Evolutionary conservation across 1,140 invertebrate genomes (phyloP).

Genomic region (Drosophila virilis): DNA sequence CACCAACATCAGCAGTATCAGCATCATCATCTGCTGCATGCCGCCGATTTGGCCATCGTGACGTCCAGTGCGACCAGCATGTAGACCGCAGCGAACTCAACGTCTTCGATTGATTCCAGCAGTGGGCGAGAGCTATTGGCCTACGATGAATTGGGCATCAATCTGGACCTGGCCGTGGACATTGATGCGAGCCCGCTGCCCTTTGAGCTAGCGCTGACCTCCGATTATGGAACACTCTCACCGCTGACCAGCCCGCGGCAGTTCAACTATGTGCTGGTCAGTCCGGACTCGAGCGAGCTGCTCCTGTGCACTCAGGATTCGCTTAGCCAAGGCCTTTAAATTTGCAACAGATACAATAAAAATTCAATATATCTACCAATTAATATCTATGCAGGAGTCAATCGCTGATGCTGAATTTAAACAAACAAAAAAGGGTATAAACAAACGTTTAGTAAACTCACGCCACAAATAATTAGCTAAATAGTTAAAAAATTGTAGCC

Average conservation of each 20-base stretch:
- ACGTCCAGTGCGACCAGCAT: slow-evolving; percentile 78
- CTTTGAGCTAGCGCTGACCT: slow-evolving; percentile 64
- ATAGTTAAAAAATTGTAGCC: slow-evolving; percentile 60
- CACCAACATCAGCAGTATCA: slow-evolving; percentile 66
- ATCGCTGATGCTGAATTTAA: slow-evolving; percentile 75
- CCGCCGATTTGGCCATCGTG: slow-evolving; percentile 79
- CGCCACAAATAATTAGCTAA: slow-evolving; percentile 36
- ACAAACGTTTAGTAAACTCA: not conserved
- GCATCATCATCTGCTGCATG: slow-evolving; percentile 81
- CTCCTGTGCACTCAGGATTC: slow-evolving; percentile 42
- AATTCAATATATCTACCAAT: slow-evolving; percentile 5
- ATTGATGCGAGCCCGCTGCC: slow-evolving; percentile 60
- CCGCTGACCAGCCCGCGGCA: slow-evolving; percentile 60
- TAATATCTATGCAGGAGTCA: slow-evolving; percentile 45
- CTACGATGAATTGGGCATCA: slow-evolving; percentile 19
- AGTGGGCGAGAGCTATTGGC: slow-evolving; percentile 5
- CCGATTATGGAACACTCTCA: slow-evolving; percentile 67
- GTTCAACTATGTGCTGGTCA: slow-evolving; percentile 50
- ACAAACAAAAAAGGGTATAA: slow-evolving; percentile 14
- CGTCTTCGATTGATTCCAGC: slow-evolving; percentile 65
- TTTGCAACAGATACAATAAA: slow-evolving; percentile 33
- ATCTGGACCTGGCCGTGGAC: slow-evolving; percentile 53
- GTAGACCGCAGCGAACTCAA: slow-evolving; percentile 76
- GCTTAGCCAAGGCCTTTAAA: slow-evolving; percentile 21
- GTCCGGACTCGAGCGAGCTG: slow-evolving; percentile 51